Percentiles rank a stretch among this genome's conserved stretches.
Conservation (phyloP, 2,113 vertebrate genomes). For the Meles meles region DNA sequence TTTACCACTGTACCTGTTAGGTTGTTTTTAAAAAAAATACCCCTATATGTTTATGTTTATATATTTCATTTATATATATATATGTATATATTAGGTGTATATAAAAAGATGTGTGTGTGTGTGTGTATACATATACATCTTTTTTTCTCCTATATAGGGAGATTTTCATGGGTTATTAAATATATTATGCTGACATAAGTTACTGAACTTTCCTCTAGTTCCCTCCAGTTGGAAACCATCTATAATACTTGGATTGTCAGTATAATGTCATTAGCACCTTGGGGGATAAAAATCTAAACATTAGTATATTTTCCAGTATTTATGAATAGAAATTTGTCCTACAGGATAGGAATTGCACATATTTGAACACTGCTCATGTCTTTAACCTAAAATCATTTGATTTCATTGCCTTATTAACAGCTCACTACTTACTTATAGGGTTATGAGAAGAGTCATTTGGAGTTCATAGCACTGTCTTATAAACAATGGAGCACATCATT, state of each 20-base stretch:
- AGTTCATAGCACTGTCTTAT: slow-evolving; percentile 72
- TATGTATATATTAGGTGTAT: neutral
- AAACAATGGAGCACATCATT: slow-evolving; percentile 73
- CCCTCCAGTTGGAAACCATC: slow-evolving; percentile 52
- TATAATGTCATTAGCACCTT: slow-evolving; percentile 73
- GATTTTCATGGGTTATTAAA: slow-evolving; percentile 75
- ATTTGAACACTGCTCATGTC: slow-evolving; percentile 64
- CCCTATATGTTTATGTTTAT: slow-evolving; percentile 54
- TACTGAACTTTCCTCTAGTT: slow-evolving; percentile 48
- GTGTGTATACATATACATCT: slow-evolving; percentile 53
- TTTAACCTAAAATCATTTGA: slow-evolving; percentile 72
- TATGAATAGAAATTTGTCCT: slow-evolving; percentile 57
- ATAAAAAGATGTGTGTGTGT: neutral
- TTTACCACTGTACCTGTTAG: neutral
- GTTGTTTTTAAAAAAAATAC: neutral
- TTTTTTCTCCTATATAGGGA: slow-evolving; percentile 48
- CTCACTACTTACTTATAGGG: slow-evolving; percentile 71
- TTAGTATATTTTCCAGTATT: slow-evolving; percentile 67
- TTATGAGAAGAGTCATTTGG: slow-evolving; percentile 70
- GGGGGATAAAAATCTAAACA: slow-evolving; percentile 70
- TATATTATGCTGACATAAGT: slow-evolving; percentile 66
- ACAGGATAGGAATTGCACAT: slow-evolving; percentile 51
- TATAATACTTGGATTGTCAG: slow-evolving; percentile 69
- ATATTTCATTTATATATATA: slow-evolving; percentile 63
- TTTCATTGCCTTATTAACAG: slow-evolving; percentile 73